Percentiles rank a stretch among this genome's conserved stretches.
phyloP scores from a whole-genome alignment of 2,113 vertebrate genomes.

The Oncorhynchus kisutch region DNA sequence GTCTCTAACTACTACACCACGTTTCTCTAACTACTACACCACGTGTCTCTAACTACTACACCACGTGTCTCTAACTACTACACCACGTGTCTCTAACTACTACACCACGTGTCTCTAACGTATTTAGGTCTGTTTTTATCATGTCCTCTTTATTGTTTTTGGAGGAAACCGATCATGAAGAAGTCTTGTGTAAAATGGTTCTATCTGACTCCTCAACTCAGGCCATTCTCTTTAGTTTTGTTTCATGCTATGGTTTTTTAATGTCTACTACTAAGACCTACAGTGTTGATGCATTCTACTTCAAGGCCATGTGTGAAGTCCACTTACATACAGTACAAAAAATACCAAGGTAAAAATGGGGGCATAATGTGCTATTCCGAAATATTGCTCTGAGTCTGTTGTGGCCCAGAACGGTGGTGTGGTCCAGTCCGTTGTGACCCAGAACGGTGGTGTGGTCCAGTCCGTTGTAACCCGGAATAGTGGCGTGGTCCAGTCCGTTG shows the following conservation, averaged over 20 bases:
- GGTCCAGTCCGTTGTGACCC: background rate
- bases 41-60: too few species aligned
- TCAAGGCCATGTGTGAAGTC: slow-evolving; percentile 66
- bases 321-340: background rate
- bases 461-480: too few species aligned
- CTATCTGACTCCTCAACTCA: slow-evolving; percentile 14
- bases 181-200: background rate
- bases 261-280: slow-evolving; percentile 62
- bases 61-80: too few species aligned
- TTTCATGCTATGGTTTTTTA: slow-evolving; percentile 56
- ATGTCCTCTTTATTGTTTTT: background rate
- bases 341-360: background rate
- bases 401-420: too few species aligned
- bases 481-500: too few species aligned
- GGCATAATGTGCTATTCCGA: background rate
- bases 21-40: too few species aligned
- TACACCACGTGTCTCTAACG: background rate
- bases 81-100: too few species aligned
- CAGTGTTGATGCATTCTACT: slow-evolving; percentile 62
- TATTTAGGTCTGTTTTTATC: slow-evolving; percentile 24
- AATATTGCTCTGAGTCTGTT: background rate
- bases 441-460: background rate
- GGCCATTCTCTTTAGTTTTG: slow-evolving; percentile 8
- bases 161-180: background rate
- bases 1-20: too few species aligned